Conservation (phyloP, 2,797 vertebrate genomes). For the Lithobates pipiens region DNA sequence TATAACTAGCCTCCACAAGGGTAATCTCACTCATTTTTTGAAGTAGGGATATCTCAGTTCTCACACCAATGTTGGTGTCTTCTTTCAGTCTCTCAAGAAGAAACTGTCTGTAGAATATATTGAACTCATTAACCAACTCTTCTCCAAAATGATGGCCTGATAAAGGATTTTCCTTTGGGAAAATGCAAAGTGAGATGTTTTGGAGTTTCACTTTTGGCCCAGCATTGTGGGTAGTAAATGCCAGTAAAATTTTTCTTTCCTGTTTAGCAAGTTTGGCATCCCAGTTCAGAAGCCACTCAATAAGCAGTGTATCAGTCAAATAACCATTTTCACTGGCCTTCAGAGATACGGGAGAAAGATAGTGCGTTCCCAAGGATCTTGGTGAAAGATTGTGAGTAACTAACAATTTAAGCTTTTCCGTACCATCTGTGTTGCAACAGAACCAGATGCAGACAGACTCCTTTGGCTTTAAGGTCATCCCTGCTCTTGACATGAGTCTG, state of each 20-base stretch:
- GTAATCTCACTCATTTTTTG: slow-evolving; percentile 37
- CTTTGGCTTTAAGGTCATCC: neutral
- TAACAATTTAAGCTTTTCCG: slow-evolving; percentile 49
- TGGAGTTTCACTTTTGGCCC: slow-evolving; percentile 54
- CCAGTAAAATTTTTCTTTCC: slow-evolving; percentile 50
- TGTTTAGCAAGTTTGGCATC: slow-evolving; percentile 51
- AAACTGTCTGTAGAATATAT: slow-evolving; percentile 41
- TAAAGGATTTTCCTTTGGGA: slow-evolving; percentile 42
- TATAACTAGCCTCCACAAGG: slow-evolving; percentile 56
- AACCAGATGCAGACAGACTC: slow-evolving; percentile 47
- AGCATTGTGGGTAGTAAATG: slow-evolving; percentile 29
- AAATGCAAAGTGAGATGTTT: slow-evolving; percentile 54
- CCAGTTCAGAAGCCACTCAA: slow-evolving; percentile 58
- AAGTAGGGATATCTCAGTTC: neutral
- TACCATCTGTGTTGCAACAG: slow-evolving; percentile 59
- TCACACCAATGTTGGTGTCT: slow-evolving; percentile 1
- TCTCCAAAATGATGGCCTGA: slow-evolving; percentile 47
- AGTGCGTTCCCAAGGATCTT: slow-evolving; percentile 19
- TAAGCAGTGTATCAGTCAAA: slow-evolving; percentile 42
- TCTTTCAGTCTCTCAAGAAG: slow-evolving; percentile 49
- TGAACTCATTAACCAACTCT: slow-evolving; percentile 53
- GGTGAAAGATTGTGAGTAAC: slow-evolving; percentile 47
- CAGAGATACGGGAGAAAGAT: slow-evolving; percentile 43
- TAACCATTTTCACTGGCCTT: slow-evolving; percentile 37
- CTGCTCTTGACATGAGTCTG: slow-evolving; percentile 28